phyloP scores from a whole-genome alignment of 2,888 invertebrate genomes.

The Caenorhabditis sp. region DNA sequence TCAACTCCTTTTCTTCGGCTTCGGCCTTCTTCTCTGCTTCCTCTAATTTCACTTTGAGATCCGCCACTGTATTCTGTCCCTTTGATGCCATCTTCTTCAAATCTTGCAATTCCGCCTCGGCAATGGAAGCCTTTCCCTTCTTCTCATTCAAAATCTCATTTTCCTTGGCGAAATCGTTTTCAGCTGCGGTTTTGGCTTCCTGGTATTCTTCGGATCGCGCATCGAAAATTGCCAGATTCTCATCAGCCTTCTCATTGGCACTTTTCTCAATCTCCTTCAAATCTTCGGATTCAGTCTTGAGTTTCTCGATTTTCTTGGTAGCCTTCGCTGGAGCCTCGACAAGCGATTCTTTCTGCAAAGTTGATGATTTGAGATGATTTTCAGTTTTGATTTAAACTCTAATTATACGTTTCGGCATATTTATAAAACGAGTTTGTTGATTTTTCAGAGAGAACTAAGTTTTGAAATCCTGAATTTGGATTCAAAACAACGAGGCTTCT shows the following conservation, averaged over 20 bases:
- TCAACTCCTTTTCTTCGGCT: not conserved
- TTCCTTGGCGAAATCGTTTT: constrained; percentile 22
- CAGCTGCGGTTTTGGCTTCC: not conserved
- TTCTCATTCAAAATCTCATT: constrained; percentile 37
- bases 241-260: not conserved
- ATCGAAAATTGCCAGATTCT: constrained; percentile 4
- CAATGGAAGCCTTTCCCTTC: constrained; percentile 74
- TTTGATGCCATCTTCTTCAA: constrained; percentile 55
- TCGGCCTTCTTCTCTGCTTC: not conserved
- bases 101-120: constrained; percentile 76
- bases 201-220: not conserved
- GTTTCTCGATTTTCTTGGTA: constrained; percentile 32
- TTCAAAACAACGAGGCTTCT: no score
- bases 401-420: no score
- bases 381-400: no score
- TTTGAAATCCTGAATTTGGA: no score
- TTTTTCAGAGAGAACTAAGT: no score
- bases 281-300: constrained; percentile 72
- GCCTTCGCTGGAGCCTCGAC: constrained; percentile 43
- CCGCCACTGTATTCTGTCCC: constrained; percentile 36
- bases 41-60: constrained; percentile 63
- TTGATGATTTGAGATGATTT: no score
- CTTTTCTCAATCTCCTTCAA: constrained; percentile 72
- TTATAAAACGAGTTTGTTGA: no score
- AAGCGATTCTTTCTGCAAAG: constrained; percentile 12